These are phyloP conservation scores for Altica lythri DNA, from an alignment of 2,888 invertebrate species.

Conservation along the genomic window DNA sequence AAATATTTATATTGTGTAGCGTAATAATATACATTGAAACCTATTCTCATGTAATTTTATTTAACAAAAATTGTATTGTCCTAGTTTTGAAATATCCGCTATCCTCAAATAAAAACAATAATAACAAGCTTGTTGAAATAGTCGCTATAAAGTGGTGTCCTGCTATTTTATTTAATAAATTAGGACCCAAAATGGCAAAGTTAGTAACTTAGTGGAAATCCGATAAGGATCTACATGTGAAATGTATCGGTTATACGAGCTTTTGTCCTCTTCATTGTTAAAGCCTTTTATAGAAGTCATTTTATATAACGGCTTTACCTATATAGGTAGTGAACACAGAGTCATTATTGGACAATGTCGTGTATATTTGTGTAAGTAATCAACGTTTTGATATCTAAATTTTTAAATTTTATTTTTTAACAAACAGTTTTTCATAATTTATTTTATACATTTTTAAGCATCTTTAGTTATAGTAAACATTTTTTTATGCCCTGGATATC, in stretches of 20 bases:
- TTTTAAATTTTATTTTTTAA: too few species aligned
- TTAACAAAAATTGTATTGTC: too few species aligned
- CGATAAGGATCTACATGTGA: constrained; percentile 19
- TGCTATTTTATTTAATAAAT: not conserved
- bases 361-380: too few species aligned
- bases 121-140: not conserved
- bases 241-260: constrained; percentile 8
- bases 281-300: constrained; percentile 14
- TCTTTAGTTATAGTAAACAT: too few species aligned
- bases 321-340: not conserved
- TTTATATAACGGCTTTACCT: constrained; percentile 12
- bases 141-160: not conserved
- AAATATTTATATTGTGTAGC: too few species aligned
- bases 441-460: too few species aligned
- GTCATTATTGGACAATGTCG: not conserved
- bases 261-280: constrained; percentile 17
- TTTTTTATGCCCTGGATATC: too few species aligned
- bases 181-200: not conserved
- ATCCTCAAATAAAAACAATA: not conserved
- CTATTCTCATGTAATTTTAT: too few species aligned
- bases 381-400: too few species aligned
- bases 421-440: too few species aligned
- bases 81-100: too few species aligned
- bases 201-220: not conserved
- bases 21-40: too few species aligned